Conservation (phyloP, 2,797 vertebrate species). For the Lepidocolaptes lacrymiger region DNA sequence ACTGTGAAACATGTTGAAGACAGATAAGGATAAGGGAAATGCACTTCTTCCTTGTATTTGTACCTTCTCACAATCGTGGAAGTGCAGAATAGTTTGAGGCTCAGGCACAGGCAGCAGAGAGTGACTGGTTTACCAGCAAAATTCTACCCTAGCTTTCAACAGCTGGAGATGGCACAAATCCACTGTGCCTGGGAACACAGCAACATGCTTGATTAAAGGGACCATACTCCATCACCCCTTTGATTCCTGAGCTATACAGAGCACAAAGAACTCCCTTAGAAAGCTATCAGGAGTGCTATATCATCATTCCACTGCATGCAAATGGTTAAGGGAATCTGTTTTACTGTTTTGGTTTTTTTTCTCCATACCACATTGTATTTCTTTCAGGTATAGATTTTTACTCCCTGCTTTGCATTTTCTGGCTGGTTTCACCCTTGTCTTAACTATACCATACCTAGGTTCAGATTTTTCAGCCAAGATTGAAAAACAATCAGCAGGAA, state of each 20-base stretch:
- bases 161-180: neutral
- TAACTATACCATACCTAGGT: neutral
- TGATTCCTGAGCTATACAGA: neutral
- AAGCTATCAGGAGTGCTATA: neutral
- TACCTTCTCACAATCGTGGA: neutral
- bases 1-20: conserved; percentile 3
- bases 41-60: neutral
- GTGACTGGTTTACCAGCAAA: neutral
- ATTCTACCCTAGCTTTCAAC: neutral
- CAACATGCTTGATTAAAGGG: fast-evolving
- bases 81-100: neutral
- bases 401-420: neutral
- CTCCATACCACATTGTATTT: neutral
- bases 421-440: neutral
- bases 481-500: neutral
- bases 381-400: neutral
- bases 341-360: neutral
- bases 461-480: neutral
- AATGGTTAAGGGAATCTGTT: neutral
- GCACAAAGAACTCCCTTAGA: neutral
- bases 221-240: neutral
- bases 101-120: neutral
- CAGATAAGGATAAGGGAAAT: conserved; percentile 36
- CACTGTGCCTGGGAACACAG: neutral
- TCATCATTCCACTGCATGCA: neutral